phyloP scores from a whole-genome alignment of 2,113 vertebrate genomes.

The pig (Sus scrofa) region T2T-Sscrofa CM000830.6:108973001-108973500 shows the following conservation, averaged over 20 bases:
- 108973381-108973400: not conserved
- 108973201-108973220: conserved; percentile 74
- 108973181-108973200: conserved; percentile 75
- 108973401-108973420: not conserved
- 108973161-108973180: conserved; percentile 87
- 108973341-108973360: conserved; percentile 7
- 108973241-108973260: conserved; percentile 24
- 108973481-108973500: not conserved
- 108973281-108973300: not conserved
- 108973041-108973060: conserved; percentile 83
- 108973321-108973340: not conserved
- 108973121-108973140: conserved; percentile 85
- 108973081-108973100: conserved; percentile 91
- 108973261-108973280: not conserved
- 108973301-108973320: not conserved
- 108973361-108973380: not conserved
- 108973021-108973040: conserved; percentile 74
- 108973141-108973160: conserved; percentile 85
- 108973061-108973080: conserved; percentile 80
- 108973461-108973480: not conserved
- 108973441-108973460: conserved; percentile 1
- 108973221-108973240: conserved; percentile 24
- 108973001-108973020: conserved; percentile 73
- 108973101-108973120: conserved; percentile 85
- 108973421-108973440: conserved; percentile 45